Evolutionary conservation across 2,888 invertebrate genomes (phyloP).

Genomic region (Eupithecia exiguata): DNA sequence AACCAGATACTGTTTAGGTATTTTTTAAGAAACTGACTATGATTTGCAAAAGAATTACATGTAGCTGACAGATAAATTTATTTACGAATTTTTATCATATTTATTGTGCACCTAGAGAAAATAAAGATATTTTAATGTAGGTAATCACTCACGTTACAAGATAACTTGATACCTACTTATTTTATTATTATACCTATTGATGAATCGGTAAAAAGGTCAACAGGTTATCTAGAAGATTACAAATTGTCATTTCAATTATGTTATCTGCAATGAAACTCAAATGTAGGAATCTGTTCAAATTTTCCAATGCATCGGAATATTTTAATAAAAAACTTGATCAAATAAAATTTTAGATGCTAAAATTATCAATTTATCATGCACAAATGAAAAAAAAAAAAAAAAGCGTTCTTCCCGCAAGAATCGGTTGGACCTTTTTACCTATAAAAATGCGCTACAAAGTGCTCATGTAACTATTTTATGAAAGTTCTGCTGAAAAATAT

Average conservation of each 20-base stretch:
- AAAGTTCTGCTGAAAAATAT: too few species aligned
- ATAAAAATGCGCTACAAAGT: too few species aligned
- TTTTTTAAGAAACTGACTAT: neutral
- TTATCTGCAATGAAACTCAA: neutral
- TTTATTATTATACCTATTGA: slow-evolving; percentile 12
- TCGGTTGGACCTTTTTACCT: too few species aligned
- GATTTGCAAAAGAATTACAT: neutral
- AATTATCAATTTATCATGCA: too few species aligned
- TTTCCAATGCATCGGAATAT: neutral
- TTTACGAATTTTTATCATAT: slow-evolving; percentile 10
- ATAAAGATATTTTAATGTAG: slow-evolving; percentile 17
- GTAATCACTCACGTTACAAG: slow-evolving; percentile 2
- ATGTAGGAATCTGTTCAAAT: neutral
- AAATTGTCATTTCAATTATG: slow-evolving; percentile 21
- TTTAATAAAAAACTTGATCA: too few species aligned
- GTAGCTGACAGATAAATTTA: neutral
- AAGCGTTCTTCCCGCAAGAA: too few species aligned
- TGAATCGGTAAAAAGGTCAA: slow-evolving; percentile 28
- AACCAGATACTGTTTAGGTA: neutral
- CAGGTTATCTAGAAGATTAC: slow-evolving; percentile 27
- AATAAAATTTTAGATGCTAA: too few species aligned
- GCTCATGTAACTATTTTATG: too few species aligned
- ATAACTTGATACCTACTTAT: neutral
- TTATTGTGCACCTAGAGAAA: slow-evolving; percentile 12
- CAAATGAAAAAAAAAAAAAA: too few species aligned